Conservation (phyloP, 1,140 invertebrate species). For the Zaprionus taronus region DNA sequence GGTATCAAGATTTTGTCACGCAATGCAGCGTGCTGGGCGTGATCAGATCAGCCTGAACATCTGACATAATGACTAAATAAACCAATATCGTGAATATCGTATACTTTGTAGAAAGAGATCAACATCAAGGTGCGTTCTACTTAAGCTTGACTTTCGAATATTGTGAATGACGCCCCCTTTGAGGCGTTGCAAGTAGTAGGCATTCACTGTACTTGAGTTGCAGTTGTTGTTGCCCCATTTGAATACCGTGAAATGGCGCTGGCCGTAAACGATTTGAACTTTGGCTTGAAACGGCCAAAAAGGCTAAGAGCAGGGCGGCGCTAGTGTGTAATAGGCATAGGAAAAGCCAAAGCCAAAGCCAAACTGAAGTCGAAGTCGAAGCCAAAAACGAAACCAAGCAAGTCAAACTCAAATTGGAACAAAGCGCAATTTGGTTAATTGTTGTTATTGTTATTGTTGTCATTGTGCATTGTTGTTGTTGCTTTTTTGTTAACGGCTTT, state of each 20-base stretch:
- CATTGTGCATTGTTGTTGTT: conserved; percentile 44
- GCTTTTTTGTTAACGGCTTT: conserved; percentile 54
- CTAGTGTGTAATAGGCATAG: conserved; percentile 20
- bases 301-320: conserved; percentile 10
- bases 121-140: not conserved
- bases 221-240: not conserved
- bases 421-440: conserved; percentile 58
- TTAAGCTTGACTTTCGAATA: not conserved
- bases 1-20: conserved; percentile 5
- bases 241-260: conserved; percentile 39
- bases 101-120: not conserved
- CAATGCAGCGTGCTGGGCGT: not conserved
- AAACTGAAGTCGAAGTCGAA: not conserved
- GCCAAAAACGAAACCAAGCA: conserved; percentile 10
- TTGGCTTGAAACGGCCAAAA: conserved; percentile 42
- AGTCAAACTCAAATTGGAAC: conserved; percentile 63
- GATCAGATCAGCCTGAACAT: not conserved
- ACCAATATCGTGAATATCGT: not conserved
- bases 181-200: not conserved
- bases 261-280: conserved; percentile 64
- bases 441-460: conserved; percentile 46
- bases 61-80: not conserved
- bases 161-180: not conserved
- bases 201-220: conserved; percentile 8
- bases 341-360: conserved; percentile 5